Conservation (phyloP, 2,888 invertebrate species). For the Xestia rhomboidea region DNA sequence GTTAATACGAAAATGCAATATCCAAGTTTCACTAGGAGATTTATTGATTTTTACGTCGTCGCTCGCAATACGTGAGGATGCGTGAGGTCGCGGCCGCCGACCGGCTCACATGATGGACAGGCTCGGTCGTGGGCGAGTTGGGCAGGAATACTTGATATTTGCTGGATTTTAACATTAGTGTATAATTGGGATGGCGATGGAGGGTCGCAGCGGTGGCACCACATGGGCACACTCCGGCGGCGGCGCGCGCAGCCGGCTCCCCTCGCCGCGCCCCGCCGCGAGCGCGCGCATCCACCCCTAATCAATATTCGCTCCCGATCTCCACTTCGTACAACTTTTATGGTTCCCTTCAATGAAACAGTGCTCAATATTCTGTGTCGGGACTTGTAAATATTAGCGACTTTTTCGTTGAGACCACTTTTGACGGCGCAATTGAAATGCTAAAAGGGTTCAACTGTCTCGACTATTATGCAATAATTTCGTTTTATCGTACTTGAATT, state of each 20-base stretch:
- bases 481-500: constrained; percentile 10
- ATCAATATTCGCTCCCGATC: constrained; percentile 87
- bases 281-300: constrained; percentile 80
- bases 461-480: constrained; percentile 23
- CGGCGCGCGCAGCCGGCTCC: constrained; percentile 71
- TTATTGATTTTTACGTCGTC: constrained; percentile 86
- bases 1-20: constrained; percentile 76
- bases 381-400: constrained; percentile 54
- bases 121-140: constrained; percentile 52
- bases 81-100: constrained; percentile 64
- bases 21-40: constrained; percentile 77
- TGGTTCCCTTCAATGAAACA: constrained; percentile 78
- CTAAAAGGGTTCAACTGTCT: constrained; percentile 28
- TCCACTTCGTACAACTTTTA: constrained; percentile 80
- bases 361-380: constrained; percentile 62
- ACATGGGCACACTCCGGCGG: constrained; percentile 69
- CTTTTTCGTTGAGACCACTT: constrained; percentile 25
- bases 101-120: constrained; percentile 68
- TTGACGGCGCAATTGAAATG: constrained; percentile 23
- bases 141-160: constrained; percentile 60
- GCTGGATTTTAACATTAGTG: constrained; percentile 72
- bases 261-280: constrained; percentile 71
- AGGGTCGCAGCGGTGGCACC: constrained; percentile 73
- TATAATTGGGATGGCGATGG: constrained; percentile 72
- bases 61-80: constrained; percentile 70